Evolutionary conservation across 2,113 vertebrate species (phyloP).

Genomic region (Syngnathus typhle): DNA sequence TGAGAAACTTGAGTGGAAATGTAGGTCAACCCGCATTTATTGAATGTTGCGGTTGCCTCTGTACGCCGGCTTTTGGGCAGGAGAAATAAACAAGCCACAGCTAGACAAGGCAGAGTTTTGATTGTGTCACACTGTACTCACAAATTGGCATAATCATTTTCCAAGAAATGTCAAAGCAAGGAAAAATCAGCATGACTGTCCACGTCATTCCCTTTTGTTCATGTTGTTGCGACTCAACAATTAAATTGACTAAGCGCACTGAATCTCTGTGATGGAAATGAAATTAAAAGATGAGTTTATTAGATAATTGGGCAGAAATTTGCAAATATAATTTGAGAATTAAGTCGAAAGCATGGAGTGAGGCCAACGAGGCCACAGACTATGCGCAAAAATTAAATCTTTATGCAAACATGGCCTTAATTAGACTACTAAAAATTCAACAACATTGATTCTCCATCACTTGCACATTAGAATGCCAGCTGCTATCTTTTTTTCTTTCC

Average conservation of each 20-base stretch:
- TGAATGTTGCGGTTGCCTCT: not conserved
- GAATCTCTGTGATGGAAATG: not conserved
- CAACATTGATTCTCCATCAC: slow-evolving; percentile 6
- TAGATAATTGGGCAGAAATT: not conserved
- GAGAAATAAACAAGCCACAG: slow-evolving; percentile 11
- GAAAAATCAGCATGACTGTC: not conserved
- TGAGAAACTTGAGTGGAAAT: not conserved
- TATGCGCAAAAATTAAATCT: slow-evolving; percentile 20
- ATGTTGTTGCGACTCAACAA: not conserved
- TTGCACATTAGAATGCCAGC: slow-evolving; percentile 10
- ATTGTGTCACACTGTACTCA: not conserved
- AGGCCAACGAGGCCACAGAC: slow-evolving; percentile 2
- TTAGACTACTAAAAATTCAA: slow-evolving; percentile 35
- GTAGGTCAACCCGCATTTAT: not conserved
- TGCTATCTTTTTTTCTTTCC: slow-evolving; percentile 9
- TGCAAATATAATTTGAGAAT: not conserved
- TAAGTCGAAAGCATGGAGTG: not conserved
- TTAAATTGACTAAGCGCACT: not conserved
- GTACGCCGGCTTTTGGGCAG: not conserved
- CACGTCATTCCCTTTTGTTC: not conserved
- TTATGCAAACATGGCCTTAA: slow-evolving; percentile 20
- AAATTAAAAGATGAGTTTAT: not conserved
- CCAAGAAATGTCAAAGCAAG: not conserved
- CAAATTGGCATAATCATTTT: not conserved
- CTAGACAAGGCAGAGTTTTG: not conserved